A percentile compares a stretch with the other conserved stretches of the same genome.
phyloP scores from a whole-genome alignment of 2,113 vertebrate species.

The Takifugu flavidus region DNA sequence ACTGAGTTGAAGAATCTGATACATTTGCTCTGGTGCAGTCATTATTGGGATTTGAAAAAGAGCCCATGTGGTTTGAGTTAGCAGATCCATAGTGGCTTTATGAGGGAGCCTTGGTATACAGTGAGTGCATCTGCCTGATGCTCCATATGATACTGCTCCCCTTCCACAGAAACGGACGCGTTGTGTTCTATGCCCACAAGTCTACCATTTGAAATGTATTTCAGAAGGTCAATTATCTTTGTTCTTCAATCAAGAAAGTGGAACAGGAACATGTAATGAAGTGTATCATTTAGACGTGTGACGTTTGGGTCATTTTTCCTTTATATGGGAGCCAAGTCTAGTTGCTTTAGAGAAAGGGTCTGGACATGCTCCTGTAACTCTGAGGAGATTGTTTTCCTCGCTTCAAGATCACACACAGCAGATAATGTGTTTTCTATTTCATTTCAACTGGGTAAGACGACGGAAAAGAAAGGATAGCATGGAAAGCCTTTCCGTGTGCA shows the following conservation, averaged over 20 bases:
- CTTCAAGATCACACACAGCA: conserved; percentile 42
- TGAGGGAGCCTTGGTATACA: conserved; percentile 56
- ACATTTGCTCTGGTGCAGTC: conserved; percentile 51
- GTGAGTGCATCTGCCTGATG: conserved; percentile 53
- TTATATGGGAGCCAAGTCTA: conserved; percentile 24
- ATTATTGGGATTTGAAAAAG: conserved; percentile 70
- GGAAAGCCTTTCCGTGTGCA: conserved; percentile 54
- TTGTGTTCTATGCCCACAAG: conserved; percentile 3
- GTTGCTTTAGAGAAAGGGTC: conserved; percentile 30
- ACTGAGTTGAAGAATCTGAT: conserved; percentile 59
- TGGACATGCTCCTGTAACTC: conserved; percentile 36
- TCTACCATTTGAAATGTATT: conserved; percentile 12
- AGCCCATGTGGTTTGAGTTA: conserved; percentile 73
- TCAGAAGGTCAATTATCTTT: conserved; percentile 21
- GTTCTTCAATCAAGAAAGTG: conserved; percentile 30
- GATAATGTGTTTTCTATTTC: conserved; percentile 68
- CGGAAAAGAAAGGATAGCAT: conserved; percentile 24
- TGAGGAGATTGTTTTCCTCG: conserved; percentile 30
- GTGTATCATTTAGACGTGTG: conserved; percentile 59
- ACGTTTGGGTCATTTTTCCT: conserved; percentile 10
- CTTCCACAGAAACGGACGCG: conserved; percentile 20
- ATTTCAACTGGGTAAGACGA: conserved; percentile 46
- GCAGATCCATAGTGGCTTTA: conserved; percentile 65
- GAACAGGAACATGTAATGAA: conserved; percentile 30
- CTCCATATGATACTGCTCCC: conserved; percentile 25